A percentile compares a stretch with the other conserved stretches of the same genome.
phyloP scores from a whole-genome alignment of 2,113 vertebrate species.

The Saguinus imperator region DNA sequence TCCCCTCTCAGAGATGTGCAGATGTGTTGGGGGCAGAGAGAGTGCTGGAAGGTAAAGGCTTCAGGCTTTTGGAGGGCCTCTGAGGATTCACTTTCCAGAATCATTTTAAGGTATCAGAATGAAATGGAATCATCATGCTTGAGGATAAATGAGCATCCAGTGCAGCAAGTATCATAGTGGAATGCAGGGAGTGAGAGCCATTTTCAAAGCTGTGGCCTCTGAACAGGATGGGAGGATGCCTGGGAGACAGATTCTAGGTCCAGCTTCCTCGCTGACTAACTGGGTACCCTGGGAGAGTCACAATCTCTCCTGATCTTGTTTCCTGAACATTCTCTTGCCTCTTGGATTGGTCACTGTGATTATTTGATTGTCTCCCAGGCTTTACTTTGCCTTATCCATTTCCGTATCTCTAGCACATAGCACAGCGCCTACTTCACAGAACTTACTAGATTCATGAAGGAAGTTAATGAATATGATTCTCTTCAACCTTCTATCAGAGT shows the following conservation, averaged over 20 bases:
- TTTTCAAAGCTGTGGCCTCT: background rate
- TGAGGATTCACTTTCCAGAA: background rate
- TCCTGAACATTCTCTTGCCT: background rate
- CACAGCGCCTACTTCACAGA: background rate
- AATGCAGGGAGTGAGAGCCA: background rate
- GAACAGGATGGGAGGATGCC: background rate
- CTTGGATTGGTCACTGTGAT: background rate
- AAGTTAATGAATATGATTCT: background rate
- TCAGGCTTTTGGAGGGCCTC: background rate
- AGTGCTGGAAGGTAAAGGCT: background rate
- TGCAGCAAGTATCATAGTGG: background rate
- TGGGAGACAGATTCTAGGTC: background rate
- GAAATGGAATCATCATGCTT: background rate
- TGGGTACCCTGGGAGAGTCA: background rate
- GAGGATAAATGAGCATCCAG: background rate
- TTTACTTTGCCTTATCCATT: background rate
- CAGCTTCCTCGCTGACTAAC: background rate
- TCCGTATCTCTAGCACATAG: background rate
- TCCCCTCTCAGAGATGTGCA: background rate
- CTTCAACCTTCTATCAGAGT: background rate
- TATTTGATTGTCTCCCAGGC: background rate
- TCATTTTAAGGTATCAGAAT: background rate
- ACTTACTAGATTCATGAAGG: background rate
- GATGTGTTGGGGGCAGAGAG: background rate
- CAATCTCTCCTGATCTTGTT: background rate